Base-by-base conservation (phyloP, 53 echinoderm and acorn worm genomes). In the Patiria pectinifera region DNA sequence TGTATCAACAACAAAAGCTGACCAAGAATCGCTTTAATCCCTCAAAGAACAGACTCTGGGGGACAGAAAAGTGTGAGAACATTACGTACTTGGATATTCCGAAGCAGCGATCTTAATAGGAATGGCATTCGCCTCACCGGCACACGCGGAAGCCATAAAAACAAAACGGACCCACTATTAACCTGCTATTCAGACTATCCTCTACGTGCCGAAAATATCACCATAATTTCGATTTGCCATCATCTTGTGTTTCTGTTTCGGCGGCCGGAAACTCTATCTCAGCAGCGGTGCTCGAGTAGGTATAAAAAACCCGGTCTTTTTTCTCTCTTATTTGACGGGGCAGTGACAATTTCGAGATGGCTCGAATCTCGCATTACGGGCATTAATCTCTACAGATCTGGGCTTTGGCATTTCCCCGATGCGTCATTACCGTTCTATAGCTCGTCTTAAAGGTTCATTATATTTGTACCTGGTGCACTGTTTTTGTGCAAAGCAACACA, bases 311-410 rank as follows among this genome's bases (percentile, higher is more conserved):
- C 0, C 66, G 66, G 66, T 66, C 66, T 66, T 15, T 66, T 18
- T 18, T 16, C 12, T 15, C 19, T 4, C 66, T 11, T 16, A 16
- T n/a, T 74, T n/a, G 22, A 24, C 24, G 74, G 74, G 74, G 16
- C 10, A 74, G 74, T 74, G 74, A 74, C 46, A 78, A 78, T 78
- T 45, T 78, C 45, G 47, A 78, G 79, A 78, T 46, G 79, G 79
- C 18, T 78, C 35, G 79, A 12, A 10, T 53, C 79, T 78, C 79
- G 79, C 79, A 44, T 78, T 78, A 78, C 79, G 79, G 45, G 46
- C 10, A 78, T 78, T 78, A 78, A 78, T 78, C 16, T 45, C 16
- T 43, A 3, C 45, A 14, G 6, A 45, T 78, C 78, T 78, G 43
- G 45, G 47, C 4, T 78, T 44, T 78, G 74, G 24, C 74, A 74